Percentiles rank a stretch among this genome's conserved stretches.
These are phyloP conservation scores for Mormyrus iriodes DNA, from an alignment of 2,113 vertebrate species.

Conservation along the genomic window DNA sequence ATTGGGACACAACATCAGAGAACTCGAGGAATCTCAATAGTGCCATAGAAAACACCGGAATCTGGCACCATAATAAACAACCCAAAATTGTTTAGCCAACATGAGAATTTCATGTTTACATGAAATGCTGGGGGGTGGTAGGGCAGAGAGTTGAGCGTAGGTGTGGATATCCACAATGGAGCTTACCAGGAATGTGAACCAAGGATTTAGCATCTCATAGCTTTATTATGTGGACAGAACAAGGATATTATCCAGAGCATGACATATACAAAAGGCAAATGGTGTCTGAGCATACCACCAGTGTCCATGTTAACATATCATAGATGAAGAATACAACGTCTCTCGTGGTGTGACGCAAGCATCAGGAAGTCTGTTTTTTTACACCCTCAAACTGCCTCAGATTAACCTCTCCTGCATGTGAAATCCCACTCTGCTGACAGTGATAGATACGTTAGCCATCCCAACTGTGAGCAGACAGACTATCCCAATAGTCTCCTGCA, in stretches of 20 bases:
- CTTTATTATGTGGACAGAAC: constrained; percentile 9
- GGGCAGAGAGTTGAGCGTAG: not conserved
- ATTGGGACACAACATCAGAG: constrained; percentile 21
- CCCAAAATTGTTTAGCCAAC: constrained; percentile 15
- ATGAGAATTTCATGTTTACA: constrained; percentile 8
- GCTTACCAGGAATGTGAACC: constrained; percentile 22
- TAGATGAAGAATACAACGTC: not conserved
- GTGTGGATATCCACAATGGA: not conserved
- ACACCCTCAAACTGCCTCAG: constrained; percentile 17
- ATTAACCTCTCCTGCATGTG: constrained; percentile 25
- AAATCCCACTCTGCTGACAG: constrained; percentile 34
- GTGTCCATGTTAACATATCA: not conserved
- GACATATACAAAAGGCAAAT: constrained; percentile 23
- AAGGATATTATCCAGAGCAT: constrained; percentile 26
- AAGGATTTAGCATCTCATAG: constrained; percentile 19
- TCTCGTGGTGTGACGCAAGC: not conserved
- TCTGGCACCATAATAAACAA: constrained; percentile 14
- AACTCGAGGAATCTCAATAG: constrained; percentile 21
- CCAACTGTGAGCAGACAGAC: not conserved
- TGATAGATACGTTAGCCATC: constrained; percentile 35
- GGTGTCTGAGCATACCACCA: constrained; percentile 3
- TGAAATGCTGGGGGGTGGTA: not conserved
- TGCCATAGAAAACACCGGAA: constrained; percentile 12
- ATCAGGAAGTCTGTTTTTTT: constrained; percentile 17
- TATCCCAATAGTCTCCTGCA: constrained; percentile 25